phyloP scores from a whole-genome alignment of 1,140 invertebrate species.

The Drosophila lacertosa region DNA sequence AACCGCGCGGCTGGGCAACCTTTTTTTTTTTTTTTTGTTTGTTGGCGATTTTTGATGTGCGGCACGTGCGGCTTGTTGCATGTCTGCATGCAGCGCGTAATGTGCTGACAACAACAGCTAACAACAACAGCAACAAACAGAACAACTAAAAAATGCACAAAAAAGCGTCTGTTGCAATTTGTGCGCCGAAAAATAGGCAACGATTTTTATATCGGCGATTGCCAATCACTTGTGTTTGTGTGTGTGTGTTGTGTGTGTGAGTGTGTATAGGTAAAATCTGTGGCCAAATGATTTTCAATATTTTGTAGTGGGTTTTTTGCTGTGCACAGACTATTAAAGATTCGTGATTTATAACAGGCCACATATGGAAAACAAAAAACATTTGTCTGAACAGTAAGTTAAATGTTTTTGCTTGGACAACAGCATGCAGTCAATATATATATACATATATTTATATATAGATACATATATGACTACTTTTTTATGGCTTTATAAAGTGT shows the following conservation, averaged over 20 bases:
- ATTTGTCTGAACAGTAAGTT: slow-evolving; percentile 15
- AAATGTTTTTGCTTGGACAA: slow-evolving; percentile 6
- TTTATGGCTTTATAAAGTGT: slow-evolving; percentile 17
- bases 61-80: slow-evolving; percentile 59
- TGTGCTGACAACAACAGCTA: slow-evolving; percentile 66
- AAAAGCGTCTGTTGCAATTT: slow-evolving; percentile 71
- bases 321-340: slow-evolving; percentile 58
- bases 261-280: slow-evolving; percentile 12
- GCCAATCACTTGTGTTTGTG: background rate
- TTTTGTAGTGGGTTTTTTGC: slow-evolving; percentile 47
- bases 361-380: slow-evolving; percentile 2
- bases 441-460: background rate
- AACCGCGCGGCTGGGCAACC: slow-evolving; percentile 55
- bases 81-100: slow-evolving; percentile 49
- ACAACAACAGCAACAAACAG: slow-evolving; percentile 12
- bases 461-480: background rate
- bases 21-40: slow-evolving; percentile 32
- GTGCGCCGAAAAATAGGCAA: slow-evolving; percentile 60
- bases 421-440: background rate
- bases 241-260: too few relatives aligned
- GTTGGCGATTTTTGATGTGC: slow-evolving; percentile 36
- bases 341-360: slow-evolving; percentile 59
- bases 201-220: slow-evolving; percentile 19
- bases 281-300: slow-evolving; percentile 39
- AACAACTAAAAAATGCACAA: slow-evolving; percentile 23